Evolutionary conservation across 2,888 invertebrate species (phyloP), one percentile per base, ranked within the genome.

Genomic region (Chelonus formosanus): DNA sequence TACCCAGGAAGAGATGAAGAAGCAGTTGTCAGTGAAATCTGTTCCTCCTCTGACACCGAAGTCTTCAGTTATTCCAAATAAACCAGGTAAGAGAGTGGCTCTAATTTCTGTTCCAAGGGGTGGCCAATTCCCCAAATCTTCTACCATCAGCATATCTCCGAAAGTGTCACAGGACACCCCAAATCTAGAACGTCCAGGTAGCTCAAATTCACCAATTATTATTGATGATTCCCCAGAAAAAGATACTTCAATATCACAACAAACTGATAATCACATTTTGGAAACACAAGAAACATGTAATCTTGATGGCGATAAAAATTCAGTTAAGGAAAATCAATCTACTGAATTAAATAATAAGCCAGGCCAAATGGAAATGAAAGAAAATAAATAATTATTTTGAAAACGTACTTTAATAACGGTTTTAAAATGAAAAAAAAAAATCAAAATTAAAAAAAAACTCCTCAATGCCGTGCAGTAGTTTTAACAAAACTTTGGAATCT

Each of bases 1-100:
- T 32, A 80, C 80, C 2, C 78, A 78, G 7, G 80, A 80, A 58
- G 82, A 83, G 50, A 78, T 76, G 77, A 78, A 83, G 68, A 80
- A 77, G 53, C 83, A 82, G 66, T 67, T 83, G 47, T 58, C 63
- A 3, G 53, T 65, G 3, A 73, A 74, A 54, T 35, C 72, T 4
- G 10, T 34, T 3, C 59, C 70, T 40, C 6, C 40, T 40, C 5
- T 40, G 20, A 71, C 69, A 10, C 56, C 73, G 43, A 80, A 76
- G 54, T 3, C 70, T 10, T 63, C 73, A 53, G 64, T 68, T 20
- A 20, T 69, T 0, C 53, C 65, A 3, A 75, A 64, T 32, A 81
- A 73, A 67, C 67, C 74, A 0, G 77, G 77, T 5, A 83, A 81
- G 69, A 73, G 83, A 3, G 81, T 74, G 3, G 72, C 78, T 3